These are phyloP conservation scores for Dolichallabes microphthalmus DNA, from an alignment of 2,113 vertebrate species.

Conservation along the genomic window DNA sequence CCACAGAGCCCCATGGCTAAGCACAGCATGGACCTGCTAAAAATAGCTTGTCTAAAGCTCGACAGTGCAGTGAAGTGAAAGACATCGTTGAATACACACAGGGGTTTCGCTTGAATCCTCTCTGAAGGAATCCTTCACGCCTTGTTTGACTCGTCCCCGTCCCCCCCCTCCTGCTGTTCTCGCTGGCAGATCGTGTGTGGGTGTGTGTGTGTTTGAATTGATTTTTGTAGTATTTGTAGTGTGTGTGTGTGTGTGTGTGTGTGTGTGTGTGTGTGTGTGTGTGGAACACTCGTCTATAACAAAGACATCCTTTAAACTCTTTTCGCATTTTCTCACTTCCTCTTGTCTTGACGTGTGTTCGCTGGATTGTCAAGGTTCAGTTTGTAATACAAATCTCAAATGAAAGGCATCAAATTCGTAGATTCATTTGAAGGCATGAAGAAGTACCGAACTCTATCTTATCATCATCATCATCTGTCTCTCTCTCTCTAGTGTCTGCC, in stretches of 20 bases:
- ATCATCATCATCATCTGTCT: neutral
- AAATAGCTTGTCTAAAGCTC: conserved; percentile 17
- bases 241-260: neutral
- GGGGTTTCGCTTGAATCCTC: conserved; percentile 17
- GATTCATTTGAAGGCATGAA: neutral
- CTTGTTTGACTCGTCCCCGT: neutral
- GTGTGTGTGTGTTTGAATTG: neutral
- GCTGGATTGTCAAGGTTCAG: neutral
- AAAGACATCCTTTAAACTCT: neutral
- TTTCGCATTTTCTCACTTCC: neutral
- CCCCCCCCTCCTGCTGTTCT: neutral
- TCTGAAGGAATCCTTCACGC: conserved; percentile 10
- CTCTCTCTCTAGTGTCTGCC: neutral
- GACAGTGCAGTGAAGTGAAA: conserved; percentile 12
- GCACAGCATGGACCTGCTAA: conserved; percentile 20
- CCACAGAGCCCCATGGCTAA: neutral
- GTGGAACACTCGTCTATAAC: neutral
- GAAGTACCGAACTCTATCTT: neutral
- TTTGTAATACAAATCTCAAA: neutral
- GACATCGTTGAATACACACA: neutral
- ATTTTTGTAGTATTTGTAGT: neutral
- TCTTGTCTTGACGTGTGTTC: neutral
- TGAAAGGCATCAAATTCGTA: neutral
- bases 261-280: neutral
- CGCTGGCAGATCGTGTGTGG: neutral